Conservation (phyloP, 2,888 invertebrate species). For the Hypsopygia costalis region DNA sequence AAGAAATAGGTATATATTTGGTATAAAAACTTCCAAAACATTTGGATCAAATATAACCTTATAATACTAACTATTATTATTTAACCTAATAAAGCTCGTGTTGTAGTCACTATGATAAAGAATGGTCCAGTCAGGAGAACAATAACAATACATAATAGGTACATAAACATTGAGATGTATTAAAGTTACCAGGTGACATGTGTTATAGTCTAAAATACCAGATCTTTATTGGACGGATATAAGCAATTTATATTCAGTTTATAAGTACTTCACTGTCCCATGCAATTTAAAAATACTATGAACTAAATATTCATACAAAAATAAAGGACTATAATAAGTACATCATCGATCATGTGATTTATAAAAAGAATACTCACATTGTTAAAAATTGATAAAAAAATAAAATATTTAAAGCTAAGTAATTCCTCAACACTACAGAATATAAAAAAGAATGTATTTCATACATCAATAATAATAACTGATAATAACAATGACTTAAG, state of each 20-base stretch:
- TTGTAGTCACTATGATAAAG: slow-evolving; percentile 37
- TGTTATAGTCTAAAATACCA: not conserved
- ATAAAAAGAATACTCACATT: not conserved
- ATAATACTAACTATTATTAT: slow-evolving; percentile 37
- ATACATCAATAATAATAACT: slow-evolving; percentile 41
- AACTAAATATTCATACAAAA: slow-evolving; percentile 3
- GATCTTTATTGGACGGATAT: slow-evolving; percentile 7
- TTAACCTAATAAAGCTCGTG: slow-evolving; percentile 65
- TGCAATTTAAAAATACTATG: too few species aligned
- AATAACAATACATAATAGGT: not conserved
- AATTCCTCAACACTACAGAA: slow-evolving; percentile 9
- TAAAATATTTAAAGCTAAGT: slow-evolving; percentile 20
- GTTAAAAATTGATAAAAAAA: too few species aligned
- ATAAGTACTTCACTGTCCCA: not conserved
- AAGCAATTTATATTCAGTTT: not conserved
- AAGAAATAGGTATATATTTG: slow-evolving; percentile 57
- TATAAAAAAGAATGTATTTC: slow-evolving; percentile 38
- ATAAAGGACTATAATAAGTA: slow-evolving; percentile 4
- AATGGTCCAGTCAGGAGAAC: slow-evolving; percentile 27
- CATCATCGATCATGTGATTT: not conserved
- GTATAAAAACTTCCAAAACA: slow-evolving; percentile 67
- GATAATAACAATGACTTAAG: too few species aligned
- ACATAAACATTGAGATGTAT: not conserved
- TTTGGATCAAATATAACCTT: slow-evolving; percentile 50
- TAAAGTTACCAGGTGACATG: not conserved